Evolutionary conservation across 2,888 invertebrate genomes (phyloP).

Genomic region (Metopia argyrocephala): DNA sequence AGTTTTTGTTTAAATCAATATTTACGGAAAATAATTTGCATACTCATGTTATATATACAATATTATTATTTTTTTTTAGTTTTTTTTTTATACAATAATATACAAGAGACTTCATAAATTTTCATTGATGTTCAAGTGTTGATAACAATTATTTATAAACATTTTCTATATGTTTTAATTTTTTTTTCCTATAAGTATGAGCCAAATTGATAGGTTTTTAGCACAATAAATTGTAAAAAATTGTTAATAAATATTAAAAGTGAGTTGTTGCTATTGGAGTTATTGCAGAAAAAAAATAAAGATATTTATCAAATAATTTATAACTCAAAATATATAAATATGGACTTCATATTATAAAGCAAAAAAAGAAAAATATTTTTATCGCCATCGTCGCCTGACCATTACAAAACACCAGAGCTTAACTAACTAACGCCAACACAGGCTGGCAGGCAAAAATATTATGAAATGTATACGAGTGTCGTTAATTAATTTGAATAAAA

Average conservation of each 20-base stretch:
- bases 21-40: too few relatives aligned
- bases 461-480: too few relatives aligned
- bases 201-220: conserved; percentile 4
- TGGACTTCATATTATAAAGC: conserved; percentile 37
- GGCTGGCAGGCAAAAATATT: conserved; percentile 14
- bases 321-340: conserved; percentile 31
- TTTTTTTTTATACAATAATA: background rate
- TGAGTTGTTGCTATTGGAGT: conserved; percentile 15
- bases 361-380: conserved; percentile 10
- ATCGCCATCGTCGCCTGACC: conserved; percentile 48
- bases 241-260: conserved; percentile 42
- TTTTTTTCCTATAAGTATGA: conserved; percentile 1
- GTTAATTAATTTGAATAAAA: too few relatives aligned
- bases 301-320: conserved; percentile 56
- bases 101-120: conserved; percentile 30
- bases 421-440: conserved; percentile 22
- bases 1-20: too few relatives aligned
- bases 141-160: conserved; percentile 29
- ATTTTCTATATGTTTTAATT: background rate
- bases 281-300: conserved; percentile 16
- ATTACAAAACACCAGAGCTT: conserved; percentile 33
- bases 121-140: conserved; percentile 15
- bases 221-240: conserved; percentile 50
- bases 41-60: too few relatives aligned
- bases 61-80: background rate